Base-by-base conservation (phyloP, 2,113 vertebrate genomes). In the Muscicapa adusta region DNA sequence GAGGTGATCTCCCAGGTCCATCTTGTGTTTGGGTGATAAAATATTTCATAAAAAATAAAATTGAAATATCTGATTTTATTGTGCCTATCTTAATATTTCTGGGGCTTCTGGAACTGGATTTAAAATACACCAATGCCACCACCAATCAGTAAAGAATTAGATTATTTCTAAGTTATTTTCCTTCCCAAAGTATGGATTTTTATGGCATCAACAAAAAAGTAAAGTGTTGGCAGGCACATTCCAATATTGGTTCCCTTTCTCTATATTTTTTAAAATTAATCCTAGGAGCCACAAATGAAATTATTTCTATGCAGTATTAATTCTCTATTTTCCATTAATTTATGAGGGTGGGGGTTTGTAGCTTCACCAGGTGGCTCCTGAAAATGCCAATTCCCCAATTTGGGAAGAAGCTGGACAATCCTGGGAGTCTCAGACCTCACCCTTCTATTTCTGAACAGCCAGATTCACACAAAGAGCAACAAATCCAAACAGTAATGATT, bases 321-420 rank as follows among this genome's bases (percentile, higher is more conserved):
- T 74, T 54, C 26, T 45, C 29, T 54, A 0, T 63, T 81, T 87
- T 66, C 38, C 29, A 3, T 28, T 42, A 7, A 20, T 58, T 43
- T 10, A 10, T 1, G 5, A 6, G 9, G 3, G 2, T 3, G 0
- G 10, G 9, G 26, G 26, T 3, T 2, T 54, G 23, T 29, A 54
- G 6, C 24, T 80, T 73, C 47, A 29, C 38, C 26, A 33, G 20
- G 20, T 53, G 34, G 18, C 17, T 31, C 38, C 45, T 68, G 40
- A 79, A 85, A 53, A 29, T 18, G 6, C 29, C 9, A 51, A 1
- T 20, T 38, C 33, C 33, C 17, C 26, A 34, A 2, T 8, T 4
- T 53, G 34, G 14, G 57, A 48, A 81, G 73, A 73, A 62, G 18
- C 3, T 8, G 18, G 25, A 43, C 36, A 57, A 68, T 28, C 20